Percentiles rank a stretch among this genome's conserved stretches.
These are phyloP conservation scores for Euthynnus affinis DNA, from an alignment of 2,797 vertebrate genomes.

Conservation along the genomic window DNA sequence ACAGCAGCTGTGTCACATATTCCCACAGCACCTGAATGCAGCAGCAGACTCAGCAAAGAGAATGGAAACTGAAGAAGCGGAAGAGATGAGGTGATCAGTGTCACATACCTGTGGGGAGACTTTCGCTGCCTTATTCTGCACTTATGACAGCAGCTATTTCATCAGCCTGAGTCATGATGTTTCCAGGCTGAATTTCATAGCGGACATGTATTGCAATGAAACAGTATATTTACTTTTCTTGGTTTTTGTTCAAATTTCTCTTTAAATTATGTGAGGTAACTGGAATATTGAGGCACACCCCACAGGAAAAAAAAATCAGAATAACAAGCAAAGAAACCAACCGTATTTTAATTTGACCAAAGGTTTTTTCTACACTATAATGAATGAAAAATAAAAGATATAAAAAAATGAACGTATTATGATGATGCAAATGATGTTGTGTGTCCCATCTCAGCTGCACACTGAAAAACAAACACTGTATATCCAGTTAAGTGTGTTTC, in stretches of 20 bases:
- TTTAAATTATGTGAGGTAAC: background rate
- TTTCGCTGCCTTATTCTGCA: conserved; percentile 14
- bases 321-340: background rate
- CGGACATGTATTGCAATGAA: background rate
- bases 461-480: no score
- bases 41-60: conserved; percentile 14
- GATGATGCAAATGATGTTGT: background rate
- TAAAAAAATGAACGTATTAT: background rate
- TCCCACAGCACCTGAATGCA: conserved; percentile 26
- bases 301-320: no score
- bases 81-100: conserved; percentile 3
- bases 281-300: background rate
- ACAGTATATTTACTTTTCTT: no score
- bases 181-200: background rate
- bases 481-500: background rate
- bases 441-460: background rate
- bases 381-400: background rate
- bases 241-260: no score
- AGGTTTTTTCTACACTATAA: no score
- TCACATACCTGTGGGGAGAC: conserved; percentile 34
- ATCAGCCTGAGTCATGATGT: background rate
- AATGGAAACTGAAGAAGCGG: conserved; percentile 20
- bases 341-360: background rate
- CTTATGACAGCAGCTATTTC: conserved; percentile 2
- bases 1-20: background rate